Conservation (phyloP, 2,113 vertebrate species). For the Sterrhoptilus dennistouni region DNA sequence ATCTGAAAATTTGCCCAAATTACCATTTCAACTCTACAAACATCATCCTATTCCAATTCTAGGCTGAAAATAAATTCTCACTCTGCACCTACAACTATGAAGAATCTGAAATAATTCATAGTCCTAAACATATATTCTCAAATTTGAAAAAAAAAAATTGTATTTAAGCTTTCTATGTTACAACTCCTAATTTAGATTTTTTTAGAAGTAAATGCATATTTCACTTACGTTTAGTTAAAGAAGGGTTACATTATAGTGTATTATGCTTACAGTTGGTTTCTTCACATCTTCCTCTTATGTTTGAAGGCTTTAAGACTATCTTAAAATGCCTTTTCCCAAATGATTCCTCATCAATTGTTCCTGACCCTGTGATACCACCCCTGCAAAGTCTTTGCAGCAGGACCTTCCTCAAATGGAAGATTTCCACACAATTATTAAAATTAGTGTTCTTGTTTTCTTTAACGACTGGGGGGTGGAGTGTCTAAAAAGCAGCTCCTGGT, state of each 20-base stretch:
- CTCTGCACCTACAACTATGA: not conserved
- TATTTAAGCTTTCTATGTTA: not conserved
- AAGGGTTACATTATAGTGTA: fast-evolving
- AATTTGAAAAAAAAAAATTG: not conserved
- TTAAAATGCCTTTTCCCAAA: not conserved
- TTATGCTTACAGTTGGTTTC: not conserved
- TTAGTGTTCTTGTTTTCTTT: not conserved
- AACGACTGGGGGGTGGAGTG: not conserved
- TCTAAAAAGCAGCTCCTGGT: not conserved
- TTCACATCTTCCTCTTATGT: not conserved
- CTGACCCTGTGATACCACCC: not conserved
- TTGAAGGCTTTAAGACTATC: not conserved
- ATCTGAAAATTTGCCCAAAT: not conserved
- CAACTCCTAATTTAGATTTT: not conserved
- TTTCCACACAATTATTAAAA: not conserved
- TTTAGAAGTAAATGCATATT: not conserved
- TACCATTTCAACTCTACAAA: not conserved
- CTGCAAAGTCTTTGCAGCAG: not conserved
- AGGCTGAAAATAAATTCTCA: not conserved
- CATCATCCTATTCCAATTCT: not conserved
- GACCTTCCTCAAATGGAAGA: not conserved
- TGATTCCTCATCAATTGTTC: not conserved
- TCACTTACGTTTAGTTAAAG: not conserved
- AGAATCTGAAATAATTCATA: not conserved
- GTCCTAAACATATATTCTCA: not conserved